Evolutionary conservation across 1,140 invertebrate species (phyloP), one percentile per base, ranked within the genome.

Genomic region (Glossosoma conforme): DNA sequence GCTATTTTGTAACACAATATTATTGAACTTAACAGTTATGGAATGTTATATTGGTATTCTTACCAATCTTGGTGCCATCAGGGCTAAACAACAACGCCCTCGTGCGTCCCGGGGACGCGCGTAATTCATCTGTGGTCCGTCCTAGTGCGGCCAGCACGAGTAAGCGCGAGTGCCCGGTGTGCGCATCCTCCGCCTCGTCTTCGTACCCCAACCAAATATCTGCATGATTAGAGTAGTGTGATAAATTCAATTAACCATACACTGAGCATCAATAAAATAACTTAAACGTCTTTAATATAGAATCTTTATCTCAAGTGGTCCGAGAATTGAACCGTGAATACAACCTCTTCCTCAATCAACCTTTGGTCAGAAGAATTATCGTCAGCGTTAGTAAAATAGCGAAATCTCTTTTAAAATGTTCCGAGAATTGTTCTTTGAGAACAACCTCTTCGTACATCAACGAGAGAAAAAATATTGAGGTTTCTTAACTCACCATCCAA

Each of bases 31-130:
- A n/a, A n/a, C n/a, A 28, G 6, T 28, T 28, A 28, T 28, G 24
- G n/a, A 28, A 28, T 8, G n/a, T 28, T 8, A 28, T 28, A 8
- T 28, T 36, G n/a, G 17, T 32, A 15, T 21, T 40, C 32, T 37
- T 43, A 57, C 55, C 55, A 33, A 57, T 44, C 46, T 57, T 57
- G 9, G 55, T 52, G 8, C 55, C 55, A 40, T 57, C 55, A 15
- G 55, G 55, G 46, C 47, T 57, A 14, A 57, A 57, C 1, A 57
- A 30, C 1, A 57, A 25, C 0, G 50, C 55, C 22, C 50, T 25
- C 2, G 45, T 57, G 10, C 55, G 36, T 18, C 50, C 50, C 1
- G 33, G 13, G 13, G 49, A 25, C 10, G 41, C 11, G 21, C 33
- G 35, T 8, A 57, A 18, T 18, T 57, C 49, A 25, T 57, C 55